Percentiles rank a stretch among this genome's conserved stretches.
These are phyloP conservation scores for Martes martes DNA, from an alignment of 2,113 vertebrate genomes.

Conservation along the genomic window DNA sequence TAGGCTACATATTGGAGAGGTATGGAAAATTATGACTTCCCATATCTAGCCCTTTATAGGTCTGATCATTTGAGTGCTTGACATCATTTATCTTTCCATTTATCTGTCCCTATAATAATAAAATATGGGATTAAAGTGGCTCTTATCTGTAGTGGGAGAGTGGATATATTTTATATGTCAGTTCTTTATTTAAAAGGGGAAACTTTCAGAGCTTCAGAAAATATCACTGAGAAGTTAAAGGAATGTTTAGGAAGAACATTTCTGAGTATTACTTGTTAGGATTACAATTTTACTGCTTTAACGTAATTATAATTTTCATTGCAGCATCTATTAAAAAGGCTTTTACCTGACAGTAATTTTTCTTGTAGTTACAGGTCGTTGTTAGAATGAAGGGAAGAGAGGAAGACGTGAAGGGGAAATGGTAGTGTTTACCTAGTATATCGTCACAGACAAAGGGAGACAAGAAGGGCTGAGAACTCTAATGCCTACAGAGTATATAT, in stretches of 20 bases:
- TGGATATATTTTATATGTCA: slow-evolving; percentile 42
- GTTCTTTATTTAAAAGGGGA: background rate
- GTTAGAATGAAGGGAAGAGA: slow-evolving; percentile 57
- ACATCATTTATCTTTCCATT: background rate
- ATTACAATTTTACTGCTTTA: slow-evolving; percentile 55
- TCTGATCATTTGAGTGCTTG: background rate
- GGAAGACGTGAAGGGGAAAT: background rate
- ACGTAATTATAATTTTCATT: slow-evolving; percentile 68
- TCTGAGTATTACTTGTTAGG: slow-evolving; percentile 44
- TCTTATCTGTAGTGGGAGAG: slow-evolving; percentile 6
- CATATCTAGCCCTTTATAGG: background rate
- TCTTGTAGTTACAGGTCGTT: slow-evolving; percentile 62
- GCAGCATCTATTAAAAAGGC: slow-evolving; percentile 64
- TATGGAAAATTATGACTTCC: background rate
- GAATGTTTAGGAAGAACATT: slow-evolving; percentile 40
- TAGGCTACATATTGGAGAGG: background rate
- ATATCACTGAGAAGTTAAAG: background rate
- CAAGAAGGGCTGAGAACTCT: background rate
- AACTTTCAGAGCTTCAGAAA: slow-evolving; percentile 40
- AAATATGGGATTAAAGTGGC: slow-evolving; percentile 30
- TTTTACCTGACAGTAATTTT: slow-evolving; percentile 68
- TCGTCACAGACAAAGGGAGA: background rate
- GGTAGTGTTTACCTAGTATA: background rate
- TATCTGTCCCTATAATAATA: slow-evolving; percentile 8
- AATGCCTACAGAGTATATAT: background rate